phyloP scores from a whole-genome alignment of 2,113 vertebrate species.

The Entomyzon cyanotis region DNA sequence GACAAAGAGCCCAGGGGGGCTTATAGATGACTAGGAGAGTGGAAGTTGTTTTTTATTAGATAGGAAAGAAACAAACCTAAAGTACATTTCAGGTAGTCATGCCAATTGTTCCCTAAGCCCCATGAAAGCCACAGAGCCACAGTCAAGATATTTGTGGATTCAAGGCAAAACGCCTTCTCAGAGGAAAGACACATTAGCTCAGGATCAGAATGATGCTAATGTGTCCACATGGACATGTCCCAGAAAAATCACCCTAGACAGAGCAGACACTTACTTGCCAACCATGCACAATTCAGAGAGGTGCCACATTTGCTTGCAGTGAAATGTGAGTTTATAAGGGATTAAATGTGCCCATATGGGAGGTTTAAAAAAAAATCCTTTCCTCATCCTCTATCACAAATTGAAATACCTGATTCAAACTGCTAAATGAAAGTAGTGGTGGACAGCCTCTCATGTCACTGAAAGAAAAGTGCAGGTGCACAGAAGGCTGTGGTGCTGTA shows the following conservation, averaged over 20 bases:
- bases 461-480: background rate
- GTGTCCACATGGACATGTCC: background rate
- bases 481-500: background rate
- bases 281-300: background rate
- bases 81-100: background rate
- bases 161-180: background rate
- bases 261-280: background rate
- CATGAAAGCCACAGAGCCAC: accelerated
- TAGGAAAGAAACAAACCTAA: background rate
- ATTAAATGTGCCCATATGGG: background rate
- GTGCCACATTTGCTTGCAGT: background rate
- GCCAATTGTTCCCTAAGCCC: background rate
- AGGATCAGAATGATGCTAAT: background rate
- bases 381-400: background rate
- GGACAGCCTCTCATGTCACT: background rate
- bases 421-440: background rate
- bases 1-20: background rate
- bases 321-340: background rate
- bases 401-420: background rate
- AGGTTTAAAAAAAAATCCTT: background rate
- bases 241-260: background rate
- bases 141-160: background rate
- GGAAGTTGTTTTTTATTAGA: background rate
- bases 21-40: background rate
- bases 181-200: background rate